Conservation (phyloP, 2,888 invertebrate genomes). For the Hipparchia semele region DNA sequence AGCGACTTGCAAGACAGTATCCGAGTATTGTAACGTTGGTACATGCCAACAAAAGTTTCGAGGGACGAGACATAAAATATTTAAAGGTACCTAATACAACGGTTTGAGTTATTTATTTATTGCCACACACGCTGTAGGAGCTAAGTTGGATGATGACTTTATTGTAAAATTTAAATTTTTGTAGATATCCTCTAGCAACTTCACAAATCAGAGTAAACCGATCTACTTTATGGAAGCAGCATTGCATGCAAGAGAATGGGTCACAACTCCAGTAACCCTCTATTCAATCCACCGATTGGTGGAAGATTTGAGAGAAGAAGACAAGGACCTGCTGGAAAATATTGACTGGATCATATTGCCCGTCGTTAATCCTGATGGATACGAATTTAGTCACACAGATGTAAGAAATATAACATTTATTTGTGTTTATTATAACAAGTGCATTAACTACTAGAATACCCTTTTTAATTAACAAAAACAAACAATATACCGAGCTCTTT, state of each 20-base stretch:
- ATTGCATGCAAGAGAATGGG: constrained; percentile 88
- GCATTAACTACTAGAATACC: too few relatives aligned
- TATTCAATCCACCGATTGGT: constrained; percentile 84
- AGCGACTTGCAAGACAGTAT: constrained; percentile 70
- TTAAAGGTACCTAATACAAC: constrained; percentile 66
- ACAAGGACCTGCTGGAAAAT: constrained; percentile 73
- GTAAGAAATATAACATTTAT: constrained; percentile 48
- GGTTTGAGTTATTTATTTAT: background rate
- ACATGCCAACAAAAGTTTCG: constrained; percentile 82
- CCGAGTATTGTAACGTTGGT: constrained; percentile 79
- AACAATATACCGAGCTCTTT: too few relatives aligned
- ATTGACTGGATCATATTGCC: constrained; percentile 87
- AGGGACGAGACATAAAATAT: constrained; percentile 82
- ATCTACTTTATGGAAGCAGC: constrained; percentile 81
- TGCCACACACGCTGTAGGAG: background rate
- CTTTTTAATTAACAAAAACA: too few relatives aligned
- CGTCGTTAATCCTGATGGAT: constrained; percentile 88
- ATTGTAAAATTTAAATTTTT: background rate
- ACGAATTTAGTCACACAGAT: constrained; percentile 82
- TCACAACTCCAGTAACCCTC: constrained; percentile 83
- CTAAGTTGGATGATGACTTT: too few relatives aligned
- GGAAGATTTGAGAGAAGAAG: constrained; percentile 65
- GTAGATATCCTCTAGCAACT: constrained; percentile 82
- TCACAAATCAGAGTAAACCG: constrained; percentile 65
- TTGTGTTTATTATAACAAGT: too few relatives aligned